Base-by-base conservation (phyloP, 2,113 vertebrate genomes). In the Tor tambroides region DNA sequence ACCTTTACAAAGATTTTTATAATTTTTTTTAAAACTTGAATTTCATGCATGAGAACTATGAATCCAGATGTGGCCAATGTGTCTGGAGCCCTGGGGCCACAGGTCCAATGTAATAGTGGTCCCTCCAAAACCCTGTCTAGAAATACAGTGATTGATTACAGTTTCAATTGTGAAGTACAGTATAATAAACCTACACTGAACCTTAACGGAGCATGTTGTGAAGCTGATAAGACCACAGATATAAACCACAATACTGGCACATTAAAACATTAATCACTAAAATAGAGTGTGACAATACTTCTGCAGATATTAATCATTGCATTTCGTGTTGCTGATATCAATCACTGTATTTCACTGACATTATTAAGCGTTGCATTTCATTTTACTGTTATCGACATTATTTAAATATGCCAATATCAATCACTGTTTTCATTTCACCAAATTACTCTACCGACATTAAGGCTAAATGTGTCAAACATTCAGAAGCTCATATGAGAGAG, bases 381-480 rank as follows among this genome's bases (percentile, higher is more conserved):
- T 46, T 75, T 75, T 0, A 75, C 23, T 46, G 41, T 46, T 26
- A 75, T 46, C 1, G 5, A 15, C n/a, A 15, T 49, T 19, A 63
- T 80, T 81, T 30, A 28, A 63, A 38, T 28, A 12, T 21, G 14
- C 8, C 15, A 21, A 46, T 11, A 81, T 81, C 38, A 46, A 12
- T 59, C 74, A 19, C 46, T 19, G 21, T 43, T 67, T 19, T 75
- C 15, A 85, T 85, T 74, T 85, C 59, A 35, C 41, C n/a, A n/a
- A 81, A 88, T 88, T 76, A 81, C 49, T 65, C 38, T 28, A 35
- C 54, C 67, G 32, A 81, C 35, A 85, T 75, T 54, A 74, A 71
- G 30, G n/a, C 72, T 88, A 65, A 81, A 49, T 69, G 59, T 82
- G 56, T 74, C 63, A 80, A 67, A 80, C n/a, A 41, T 63, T 56